These are phyloP conservation scores for Prionailurus viverrinus DNA, from an alignment of 2,113 vertebrate genomes.

Conservation along the genomic window DNA sequence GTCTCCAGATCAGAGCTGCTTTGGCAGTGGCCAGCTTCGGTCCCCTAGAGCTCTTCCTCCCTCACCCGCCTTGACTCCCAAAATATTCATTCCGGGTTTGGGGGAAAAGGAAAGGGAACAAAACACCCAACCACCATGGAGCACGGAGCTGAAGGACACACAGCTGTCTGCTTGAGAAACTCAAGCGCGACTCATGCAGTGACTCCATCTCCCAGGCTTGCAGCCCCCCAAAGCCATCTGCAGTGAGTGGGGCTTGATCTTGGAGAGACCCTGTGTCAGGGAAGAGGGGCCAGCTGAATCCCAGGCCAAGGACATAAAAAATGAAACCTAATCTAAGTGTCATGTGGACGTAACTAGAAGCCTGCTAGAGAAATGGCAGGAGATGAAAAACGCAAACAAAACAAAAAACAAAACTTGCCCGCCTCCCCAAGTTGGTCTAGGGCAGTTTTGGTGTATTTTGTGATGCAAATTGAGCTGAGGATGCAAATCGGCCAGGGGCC, in stretches of 20 bases:
- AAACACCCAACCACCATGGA: not conserved
- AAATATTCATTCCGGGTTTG: conserved; percentile 56
- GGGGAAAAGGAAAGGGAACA: conserved; percentile 29
- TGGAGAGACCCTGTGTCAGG: conserved; percentile 45
- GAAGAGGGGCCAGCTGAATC: conserved; percentile 5
- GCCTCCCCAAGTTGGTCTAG: conserved; percentile 51
- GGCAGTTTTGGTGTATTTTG: conserved; percentile 76
- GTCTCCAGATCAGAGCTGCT: conserved; percentile 79
- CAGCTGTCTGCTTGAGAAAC: not conserved
- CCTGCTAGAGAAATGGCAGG: conserved; percentile 80
- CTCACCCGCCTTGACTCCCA: not conserved
- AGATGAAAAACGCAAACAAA: conserved; percentile 77
- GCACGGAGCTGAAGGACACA: conserved; percentile 45
- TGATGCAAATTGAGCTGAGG: conserved; percentile 62
- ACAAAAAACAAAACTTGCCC: conserved; percentile 68
- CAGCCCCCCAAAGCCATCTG: conserved; percentile 48
- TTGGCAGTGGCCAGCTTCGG: conserved; percentile 38
- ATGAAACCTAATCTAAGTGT: conserved; percentile 83
- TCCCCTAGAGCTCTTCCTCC: conserved; percentile 71
- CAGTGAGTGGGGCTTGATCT: not conserved
- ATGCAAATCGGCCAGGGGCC: conserved; percentile 81
- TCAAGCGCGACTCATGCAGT: not conserved
- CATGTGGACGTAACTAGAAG: conserved; percentile 81
- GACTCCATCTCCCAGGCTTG: not conserved
- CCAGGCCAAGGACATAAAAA: conserved; percentile 54